phyloP scores from a whole-genome alignment of 2,113 vertebrate species.

The Burhinus oedicnemus region DNA sequence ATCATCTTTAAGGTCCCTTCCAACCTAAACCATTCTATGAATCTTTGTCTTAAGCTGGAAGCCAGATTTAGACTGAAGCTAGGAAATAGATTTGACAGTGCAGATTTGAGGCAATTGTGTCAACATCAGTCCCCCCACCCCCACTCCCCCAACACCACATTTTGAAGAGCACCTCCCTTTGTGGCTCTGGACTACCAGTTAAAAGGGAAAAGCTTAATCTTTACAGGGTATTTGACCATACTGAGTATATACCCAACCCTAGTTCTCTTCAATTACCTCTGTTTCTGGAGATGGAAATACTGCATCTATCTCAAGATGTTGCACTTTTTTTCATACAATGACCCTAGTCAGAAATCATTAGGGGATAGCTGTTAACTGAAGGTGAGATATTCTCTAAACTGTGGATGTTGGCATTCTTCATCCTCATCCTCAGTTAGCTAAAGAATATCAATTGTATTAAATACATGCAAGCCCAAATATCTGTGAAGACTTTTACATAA shows the following conservation, averaged over 20 bases:
- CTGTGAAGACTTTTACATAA: background rate
- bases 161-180: background rate
- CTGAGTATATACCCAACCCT: background rate
- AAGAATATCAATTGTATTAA: background rate
- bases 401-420: background rate
- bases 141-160: fast-evolving
- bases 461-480: background rate
- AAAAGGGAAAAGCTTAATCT: background rate
- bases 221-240: background rate
- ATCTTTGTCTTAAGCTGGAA: background rate
- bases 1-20: too few relatives aligned
- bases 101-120: background rate
- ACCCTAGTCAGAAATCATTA: background rate
- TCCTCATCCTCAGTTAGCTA: background rate
- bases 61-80: background rate
- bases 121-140: fast-evolving
- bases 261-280: background rate
- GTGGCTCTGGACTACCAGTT: background rate
- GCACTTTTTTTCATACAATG: background rate
- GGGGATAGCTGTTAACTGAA: background rate
- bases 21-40: too few relatives aligned
- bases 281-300: background rate
- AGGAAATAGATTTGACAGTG: background rate
- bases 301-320: background rate
- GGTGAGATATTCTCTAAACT: background rate